Base-by-base conservation (phyloP, 2,888 invertebrate species). In the Notodonta dromedarius region DNA sequence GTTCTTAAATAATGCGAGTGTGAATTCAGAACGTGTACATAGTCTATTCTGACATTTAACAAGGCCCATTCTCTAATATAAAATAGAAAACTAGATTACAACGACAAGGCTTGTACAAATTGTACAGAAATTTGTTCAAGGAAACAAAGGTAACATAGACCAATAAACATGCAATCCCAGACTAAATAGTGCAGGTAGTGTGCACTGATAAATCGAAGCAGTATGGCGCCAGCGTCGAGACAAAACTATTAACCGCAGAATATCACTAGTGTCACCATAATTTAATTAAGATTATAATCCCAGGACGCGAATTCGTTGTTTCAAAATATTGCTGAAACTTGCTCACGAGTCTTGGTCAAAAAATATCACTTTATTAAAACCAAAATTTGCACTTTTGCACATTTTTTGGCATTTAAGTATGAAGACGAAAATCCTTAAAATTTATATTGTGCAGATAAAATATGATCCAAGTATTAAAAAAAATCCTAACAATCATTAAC, bases 181-280 rank as follows among this genome's bases (percentile, higher is more conserved):
- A 56, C 60, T 61, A 46, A 57, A 48, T 48, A 57, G 48, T 48
- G 16, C 35, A 35, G 32, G 46, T 48, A 32, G 48, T 35, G 57
- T 35, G 35, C 46, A 48, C 65, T 66, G 74, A 70, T 69, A 65
- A 69, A 72, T 67, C 64, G 35, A 70, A 71, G 70, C 63, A 60
- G 70, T 76, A 69, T 71, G 85, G 85, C 84, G 84, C 83, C 84
- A 79, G 66, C 65, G 77, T 76, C 82, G 74, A 84, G 83, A 85
- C 83, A 78, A 77, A 78, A 73, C 80, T 77, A 86, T 84, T 86
- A 84, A 72, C 76, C 73, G 77, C 70, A 54, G 71, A 75, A 76
- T 80, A 82, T 77, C 71, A 67, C 61, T 67, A 65, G 60, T 58
- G 65, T 71, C 24, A 61, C 69, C 65, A 68, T 69, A 65, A 66